Conservation (phyloP, 2,113 vertebrate genomes). For the Menura novaehollandiae region DNA sequence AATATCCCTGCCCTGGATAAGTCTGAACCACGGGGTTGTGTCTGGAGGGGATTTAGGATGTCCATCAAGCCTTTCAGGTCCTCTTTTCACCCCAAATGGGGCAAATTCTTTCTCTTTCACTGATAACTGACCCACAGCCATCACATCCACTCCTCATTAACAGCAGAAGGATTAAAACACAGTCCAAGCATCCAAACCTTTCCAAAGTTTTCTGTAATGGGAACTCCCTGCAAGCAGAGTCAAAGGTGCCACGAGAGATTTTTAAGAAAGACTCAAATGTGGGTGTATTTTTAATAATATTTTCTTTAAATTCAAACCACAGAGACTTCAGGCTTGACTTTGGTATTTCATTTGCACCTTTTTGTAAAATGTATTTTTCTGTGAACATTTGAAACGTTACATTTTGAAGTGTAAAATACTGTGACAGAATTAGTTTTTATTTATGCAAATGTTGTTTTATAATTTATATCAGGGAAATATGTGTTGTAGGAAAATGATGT, state of each 20-base stretch:
- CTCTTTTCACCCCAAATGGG: neutral
- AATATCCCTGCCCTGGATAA: neutral
- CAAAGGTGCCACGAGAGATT: neutral
- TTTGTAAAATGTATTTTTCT: neutral
- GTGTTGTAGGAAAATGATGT: neutral
- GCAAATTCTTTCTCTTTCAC: neutral
- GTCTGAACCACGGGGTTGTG: neutral
- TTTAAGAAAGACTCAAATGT: neutral
- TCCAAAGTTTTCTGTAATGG: neutral
- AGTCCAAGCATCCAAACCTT: neutral
- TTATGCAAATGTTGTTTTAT: constrained; percentile 32
- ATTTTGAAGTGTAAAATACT: neutral
- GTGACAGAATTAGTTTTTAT: neutral
- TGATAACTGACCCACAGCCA: neutral
- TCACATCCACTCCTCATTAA: neutral
- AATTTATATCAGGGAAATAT: constrained; percentile 44
- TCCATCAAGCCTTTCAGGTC: neutral
- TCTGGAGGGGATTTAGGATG: neutral
- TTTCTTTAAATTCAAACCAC: neutral
- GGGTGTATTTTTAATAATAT: neutral
- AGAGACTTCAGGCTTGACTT: neutral
- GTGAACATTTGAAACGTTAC: neutral
- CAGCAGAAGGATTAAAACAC: neutral
- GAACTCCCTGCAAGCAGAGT: neutral
- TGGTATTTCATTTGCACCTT: neutral